phyloP scores from a whole-genome alignment of 1,140 invertebrate genomes.

The Dreissena rostriformis region DNA sequence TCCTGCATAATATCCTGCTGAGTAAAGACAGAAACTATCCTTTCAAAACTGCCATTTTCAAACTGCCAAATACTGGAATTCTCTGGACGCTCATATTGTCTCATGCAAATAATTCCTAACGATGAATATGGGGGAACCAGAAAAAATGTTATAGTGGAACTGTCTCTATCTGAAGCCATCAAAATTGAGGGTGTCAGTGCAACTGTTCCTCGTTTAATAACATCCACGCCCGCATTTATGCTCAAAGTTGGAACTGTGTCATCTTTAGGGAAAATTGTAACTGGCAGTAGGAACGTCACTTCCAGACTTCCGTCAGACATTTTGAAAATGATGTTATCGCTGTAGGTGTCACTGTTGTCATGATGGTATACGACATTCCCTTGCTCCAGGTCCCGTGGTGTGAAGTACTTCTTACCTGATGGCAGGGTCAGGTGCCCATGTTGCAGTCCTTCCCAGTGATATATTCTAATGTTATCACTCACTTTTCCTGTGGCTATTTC shows the following conservation, averaged over 20 bases:
- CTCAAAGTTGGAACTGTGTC: constrained; percentile 80
- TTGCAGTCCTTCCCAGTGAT: constrained; percentile 76
- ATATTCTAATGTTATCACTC: constrained; percentile 78
- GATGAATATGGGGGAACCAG: constrained; percentile 73
- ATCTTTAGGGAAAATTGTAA: constrained; percentile 81
- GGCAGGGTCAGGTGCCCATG: constrained; percentile 78
- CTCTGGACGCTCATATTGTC: constrained; percentile 75
- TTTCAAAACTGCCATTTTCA: constrained; percentile 77
- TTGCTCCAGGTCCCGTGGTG: constrained; percentile 76
- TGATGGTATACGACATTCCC: constrained; percentile 80
- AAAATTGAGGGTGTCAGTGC: constrained; percentile 78
- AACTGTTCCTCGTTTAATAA: constrained; percentile 74
- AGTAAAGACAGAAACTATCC: constrained; percentile 75
- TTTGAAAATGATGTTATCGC: constrained; percentile 81
- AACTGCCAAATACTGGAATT: constrained; percentile 77
- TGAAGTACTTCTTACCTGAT: constrained; percentile 77
- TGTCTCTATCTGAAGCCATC: constrained; percentile 81
- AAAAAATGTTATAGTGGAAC: constrained; percentile 75
- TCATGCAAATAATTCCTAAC: constrained; percentile 76
- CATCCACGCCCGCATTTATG: constrained; percentile 80
- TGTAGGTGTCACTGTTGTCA: constrained; percentile 80
- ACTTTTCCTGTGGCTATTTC: constrained; percentile 81
- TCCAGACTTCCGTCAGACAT: constrained; percentile 80
- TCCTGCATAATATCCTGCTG: constrained; percentile 80
- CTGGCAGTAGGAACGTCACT: constrained; percentile 81